Conservation (phyloP, 2,113 vertebrate species). For the Mustela nigripes region DNA sequence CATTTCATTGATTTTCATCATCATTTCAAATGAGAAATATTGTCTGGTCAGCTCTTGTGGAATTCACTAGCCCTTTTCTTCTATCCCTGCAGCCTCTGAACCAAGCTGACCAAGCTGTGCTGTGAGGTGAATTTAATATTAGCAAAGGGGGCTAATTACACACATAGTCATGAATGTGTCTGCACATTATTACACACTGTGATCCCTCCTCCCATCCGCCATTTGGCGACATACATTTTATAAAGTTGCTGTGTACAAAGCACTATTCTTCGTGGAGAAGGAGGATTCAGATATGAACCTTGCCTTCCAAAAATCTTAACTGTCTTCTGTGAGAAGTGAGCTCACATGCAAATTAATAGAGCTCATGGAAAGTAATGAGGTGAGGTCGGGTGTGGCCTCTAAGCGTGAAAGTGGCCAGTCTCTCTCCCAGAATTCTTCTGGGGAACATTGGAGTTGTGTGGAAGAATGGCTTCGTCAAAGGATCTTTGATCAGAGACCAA, state of each 20-base stretch:
- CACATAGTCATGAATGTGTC: neutral
- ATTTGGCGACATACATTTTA: neutral
- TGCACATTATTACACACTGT: neutral
- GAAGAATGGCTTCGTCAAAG: neutral
- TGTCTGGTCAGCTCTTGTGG: neutral
- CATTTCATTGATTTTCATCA: neutral
- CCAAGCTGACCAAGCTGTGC: neutral
- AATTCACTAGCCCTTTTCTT: neutral
- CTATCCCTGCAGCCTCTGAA: neutral
- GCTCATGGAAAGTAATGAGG: neutral
- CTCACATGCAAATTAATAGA: neutral
- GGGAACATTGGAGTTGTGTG: neutral
- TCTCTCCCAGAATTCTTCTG: neutral
- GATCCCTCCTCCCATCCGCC: neutral
- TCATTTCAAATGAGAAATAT: neutral
- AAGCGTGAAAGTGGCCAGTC: neutral
- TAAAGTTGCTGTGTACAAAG: neutral
- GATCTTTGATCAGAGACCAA: neutral
- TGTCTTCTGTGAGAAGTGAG: neutral
- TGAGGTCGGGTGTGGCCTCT: neutral
- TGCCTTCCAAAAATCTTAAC: neutral
- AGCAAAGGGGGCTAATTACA: neutral
- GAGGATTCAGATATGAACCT: neutral
- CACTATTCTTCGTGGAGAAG: neutral
- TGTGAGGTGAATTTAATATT: neutral